Conservation (phyloP, 2,113 vertebrate genomes). For the Rhegmatorhina hoffmannsi region DNA sequence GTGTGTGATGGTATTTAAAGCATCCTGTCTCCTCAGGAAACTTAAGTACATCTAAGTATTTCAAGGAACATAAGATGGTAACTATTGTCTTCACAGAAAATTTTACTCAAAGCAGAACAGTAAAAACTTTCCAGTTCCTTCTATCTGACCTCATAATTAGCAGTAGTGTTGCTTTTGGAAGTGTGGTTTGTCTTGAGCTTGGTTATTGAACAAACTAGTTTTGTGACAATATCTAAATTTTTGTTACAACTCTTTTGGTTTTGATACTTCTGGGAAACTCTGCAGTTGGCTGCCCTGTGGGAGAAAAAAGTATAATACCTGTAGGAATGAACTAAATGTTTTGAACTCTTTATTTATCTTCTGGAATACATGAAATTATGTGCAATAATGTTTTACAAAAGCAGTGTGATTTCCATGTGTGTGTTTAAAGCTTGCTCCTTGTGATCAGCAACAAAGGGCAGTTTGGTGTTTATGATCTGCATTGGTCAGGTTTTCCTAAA, state of each 20-base stretch:
- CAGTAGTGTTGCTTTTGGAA: background rate
- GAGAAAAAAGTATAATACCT: background rate
- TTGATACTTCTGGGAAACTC: background rate
- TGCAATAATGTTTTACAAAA: background rate
- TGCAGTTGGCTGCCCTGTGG: background rate
- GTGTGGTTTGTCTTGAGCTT: background rate
- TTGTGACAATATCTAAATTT: background rate
- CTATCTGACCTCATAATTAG: background rate
- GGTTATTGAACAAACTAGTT: background rate
- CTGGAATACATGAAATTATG: background rate
- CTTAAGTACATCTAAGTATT: background rate
- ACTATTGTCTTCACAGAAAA: background rate
- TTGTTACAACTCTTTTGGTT: background rate
- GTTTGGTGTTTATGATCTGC: background rate
- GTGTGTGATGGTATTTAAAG: background rate
- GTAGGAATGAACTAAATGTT: background rate
- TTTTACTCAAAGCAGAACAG: background rate
- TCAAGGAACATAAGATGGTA: background rate
- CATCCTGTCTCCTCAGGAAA: background rate
- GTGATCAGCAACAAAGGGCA: background rate
- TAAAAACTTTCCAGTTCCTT: background rate
- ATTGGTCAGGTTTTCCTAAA: background rate
- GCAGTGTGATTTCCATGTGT: background rate
- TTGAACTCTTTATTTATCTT: background rate
- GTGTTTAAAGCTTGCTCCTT: background rate